Percentiles rank a stretch among this genome's conserved stretches.
phyloP scores from a whole-genome alignment of 2,113 vertebrate genomes.

The Hemichromis elongatus region DNA sequence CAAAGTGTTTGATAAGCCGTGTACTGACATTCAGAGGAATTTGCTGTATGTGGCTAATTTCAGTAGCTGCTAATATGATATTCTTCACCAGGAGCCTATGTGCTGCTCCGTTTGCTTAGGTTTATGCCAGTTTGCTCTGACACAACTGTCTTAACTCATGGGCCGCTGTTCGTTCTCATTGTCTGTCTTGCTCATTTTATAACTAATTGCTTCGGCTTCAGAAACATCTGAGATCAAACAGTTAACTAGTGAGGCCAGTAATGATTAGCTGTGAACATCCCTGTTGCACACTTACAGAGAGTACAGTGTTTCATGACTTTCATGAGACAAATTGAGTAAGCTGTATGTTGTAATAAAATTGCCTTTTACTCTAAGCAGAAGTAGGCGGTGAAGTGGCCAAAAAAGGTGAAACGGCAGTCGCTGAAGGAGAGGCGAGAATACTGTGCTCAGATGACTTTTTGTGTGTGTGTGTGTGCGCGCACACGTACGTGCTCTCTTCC shows the following conservation, averaged over 20 bases:
- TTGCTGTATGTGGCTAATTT: not conserved
- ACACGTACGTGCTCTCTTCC: not conserved
- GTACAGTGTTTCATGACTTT: not conserved
- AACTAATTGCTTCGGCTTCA: not conserved
- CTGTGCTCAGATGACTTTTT: not conserved
- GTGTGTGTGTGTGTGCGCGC: rapidly evolving
- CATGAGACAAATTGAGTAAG: not conserved
- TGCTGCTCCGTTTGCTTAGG: not conserved
- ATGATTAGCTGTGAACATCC: not conserved
- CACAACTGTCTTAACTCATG: not conserved
- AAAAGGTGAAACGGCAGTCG: not conserved
- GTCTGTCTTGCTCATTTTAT: not conserved
- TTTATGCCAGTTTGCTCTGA: not conserved
- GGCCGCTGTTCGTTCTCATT: not conserved
- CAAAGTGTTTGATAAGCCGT: not conserved
- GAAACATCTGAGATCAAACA: not conserved
- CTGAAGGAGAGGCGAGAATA: not conserved
- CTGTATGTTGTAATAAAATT: not conserved
- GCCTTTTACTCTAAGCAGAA: not conserved
- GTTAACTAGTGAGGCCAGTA: not conserved
- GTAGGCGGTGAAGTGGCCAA: not conserved
- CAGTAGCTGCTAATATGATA: not conserved
- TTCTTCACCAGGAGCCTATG: rapidly evolving
- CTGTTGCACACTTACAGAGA: not conserved
- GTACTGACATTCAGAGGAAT: not conserved